Conservation (phyloP, 2,888 invertebrate species). For the Drosophila limbata region DNA sequence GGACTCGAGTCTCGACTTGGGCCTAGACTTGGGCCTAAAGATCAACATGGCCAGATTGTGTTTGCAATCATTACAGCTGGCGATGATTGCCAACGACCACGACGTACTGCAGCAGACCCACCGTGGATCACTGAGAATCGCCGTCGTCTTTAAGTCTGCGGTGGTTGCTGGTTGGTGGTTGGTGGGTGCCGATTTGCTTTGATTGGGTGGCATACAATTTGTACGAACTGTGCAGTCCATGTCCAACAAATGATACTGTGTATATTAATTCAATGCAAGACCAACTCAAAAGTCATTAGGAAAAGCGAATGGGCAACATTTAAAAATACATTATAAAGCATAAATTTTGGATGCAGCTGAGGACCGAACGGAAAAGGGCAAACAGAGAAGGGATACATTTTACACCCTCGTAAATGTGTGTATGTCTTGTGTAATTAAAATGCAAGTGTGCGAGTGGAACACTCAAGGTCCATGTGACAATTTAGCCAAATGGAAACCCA, state of each 20-base stretch:
- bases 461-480: constrained; percentile 76
- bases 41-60: constrained; percentile 77
- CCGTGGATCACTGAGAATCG: constrained; percentile 33
- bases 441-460: constrained; percentile 50
- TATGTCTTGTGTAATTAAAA: constrained; percentile 58
- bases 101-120: constrained; percentile 45
- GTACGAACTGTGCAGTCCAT: constrained; percentile 40
- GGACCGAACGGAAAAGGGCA: background rate
- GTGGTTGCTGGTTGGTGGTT: constrained; percentile 35
- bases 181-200: constrained; percentile 60
- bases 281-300: constrained; percentile 48
- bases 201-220: constrained; percentile 70
- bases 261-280: constrained; percentile 46
- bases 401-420: constrained; percentile 62
- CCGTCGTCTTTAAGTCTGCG: constrained; percentile 42
- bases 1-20: constrained; percentile 22
- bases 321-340: constrained; percentile 71
- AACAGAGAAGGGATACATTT: constrained; percentile 17
- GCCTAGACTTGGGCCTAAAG: constrained; percentile 46
- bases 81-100: constrained; percentile 72
- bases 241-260: constrained; percentile 39
- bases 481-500: constrained; percentile 58
- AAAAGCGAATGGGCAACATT: constrained; percentile 50
- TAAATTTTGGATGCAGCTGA: constrained; percentile 35
- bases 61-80: constrained; percentile 78